Base-by-base conservation (phyloP, 2,888 invertebrate genomes). In the Rotaria magnacalcarata region DNA sequence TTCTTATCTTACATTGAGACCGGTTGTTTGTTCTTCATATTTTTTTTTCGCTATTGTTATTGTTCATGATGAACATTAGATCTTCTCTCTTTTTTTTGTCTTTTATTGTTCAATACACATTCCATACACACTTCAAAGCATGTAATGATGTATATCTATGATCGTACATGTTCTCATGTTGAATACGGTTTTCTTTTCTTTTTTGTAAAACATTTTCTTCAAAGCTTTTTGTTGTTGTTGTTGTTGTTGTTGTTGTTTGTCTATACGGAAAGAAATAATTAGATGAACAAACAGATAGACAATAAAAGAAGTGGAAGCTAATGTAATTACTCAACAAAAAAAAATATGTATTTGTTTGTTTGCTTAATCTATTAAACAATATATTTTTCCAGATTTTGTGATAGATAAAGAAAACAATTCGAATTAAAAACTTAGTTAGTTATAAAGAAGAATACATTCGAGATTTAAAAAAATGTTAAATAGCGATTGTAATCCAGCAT, bases 11-110 rank as follows among this genome's bases (percentile, higher is more conserved):
- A 67, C 34, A 67, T 34, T 67, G 34, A 67, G 34, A 67, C 67
- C 67, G 67, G 67, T 67, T 67, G n/a, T 67, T 67, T 19, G 67
- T 67, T 67, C 67, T 34, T 67, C 34, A 67, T 67, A 67, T 67
- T 67, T 67, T 67, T 34, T 67, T 34, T 67, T 67, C 52, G 27
- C 67, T 67, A 19, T 67, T 67, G 67, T 67, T 34, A 67, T 41
- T 27, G 27, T 67, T 67, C 34, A 67, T 67, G 67, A 67, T 27
- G 67, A 67, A 67, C 67, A 11, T 34, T 67, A 27, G 67, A 67
- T 67, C 34, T 67, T 56, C 24, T 19, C 34, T 5, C 34, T 34
- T 27, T 67, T 34, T 67, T 34, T 19, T 67, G 8, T 24, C 56
- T 56, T 56, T 56, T 56, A 56, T 56, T 56, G 24, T 24, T 56